A percentile compares a stretch with the other conserved stretches of the same genome.
Conservation (phyloP, 2,113 vertebrate genomes). For the Sapayoa aenigma region DNA sequence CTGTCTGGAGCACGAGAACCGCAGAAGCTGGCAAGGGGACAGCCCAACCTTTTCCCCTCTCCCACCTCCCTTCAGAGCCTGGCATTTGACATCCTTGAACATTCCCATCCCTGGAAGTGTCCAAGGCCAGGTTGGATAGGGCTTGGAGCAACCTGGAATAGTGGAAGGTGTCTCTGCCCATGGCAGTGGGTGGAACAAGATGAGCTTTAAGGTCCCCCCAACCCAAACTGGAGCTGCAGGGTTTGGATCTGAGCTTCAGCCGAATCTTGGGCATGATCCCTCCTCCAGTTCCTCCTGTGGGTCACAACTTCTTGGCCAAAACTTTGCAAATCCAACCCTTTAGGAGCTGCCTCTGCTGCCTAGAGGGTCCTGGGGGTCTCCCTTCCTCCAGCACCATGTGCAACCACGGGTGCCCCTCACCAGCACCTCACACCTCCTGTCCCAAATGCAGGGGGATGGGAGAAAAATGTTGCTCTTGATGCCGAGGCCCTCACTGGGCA, state of each 20-base stretch:
- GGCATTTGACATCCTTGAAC: not conserved
- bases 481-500: fast-evolving
- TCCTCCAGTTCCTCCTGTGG: not conserved
- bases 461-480: fast-evolving
- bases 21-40: not conserved
- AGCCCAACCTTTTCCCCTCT: fast-evolving
- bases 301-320: not conserved
- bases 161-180: not conserved
- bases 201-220: not conserved
- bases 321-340: not conserved
- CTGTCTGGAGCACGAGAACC: not conserved
- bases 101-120: not conserved
- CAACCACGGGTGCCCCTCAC: too few relatives aligned
- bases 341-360: not conserved
- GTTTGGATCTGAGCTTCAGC: not conserved
- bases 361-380: not conserved
- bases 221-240: not conserved
- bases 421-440: fast-evolving
- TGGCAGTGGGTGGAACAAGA: not conserved
- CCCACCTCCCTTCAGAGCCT: not conserved
- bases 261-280: fast-evolving
- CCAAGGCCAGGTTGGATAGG: not conserved
- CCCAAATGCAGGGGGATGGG: fast-evolving
- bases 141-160: not conserved
- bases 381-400: fast-evolving